These are phyloP conservation scores for Quadriops clusia DNA, from an alignment of 2,888 invertebrate genomes.

Conservation along the genomic window DNA sequence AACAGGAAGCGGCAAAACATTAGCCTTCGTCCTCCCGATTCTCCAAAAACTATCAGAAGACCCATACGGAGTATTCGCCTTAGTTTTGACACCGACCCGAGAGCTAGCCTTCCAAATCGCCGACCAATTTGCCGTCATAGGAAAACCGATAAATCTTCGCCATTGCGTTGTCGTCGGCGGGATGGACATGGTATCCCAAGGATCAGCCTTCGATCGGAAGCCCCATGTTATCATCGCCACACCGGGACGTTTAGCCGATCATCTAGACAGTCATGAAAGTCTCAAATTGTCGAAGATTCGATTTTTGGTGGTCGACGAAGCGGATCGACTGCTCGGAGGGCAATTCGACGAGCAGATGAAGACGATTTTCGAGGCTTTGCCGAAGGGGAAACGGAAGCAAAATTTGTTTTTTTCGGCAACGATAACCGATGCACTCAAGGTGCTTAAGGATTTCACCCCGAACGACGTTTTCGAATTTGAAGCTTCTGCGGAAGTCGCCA, in stretches of 20 bases:
- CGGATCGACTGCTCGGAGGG: slow-evolving; percentile 73
- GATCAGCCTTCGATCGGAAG: slow-evolving; percentile 63
- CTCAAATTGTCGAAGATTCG: slow-evolving; percentile 67
- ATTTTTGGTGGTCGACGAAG: slow-evolving; percentile 92
- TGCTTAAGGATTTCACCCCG: slow-evolving; percentile 48
- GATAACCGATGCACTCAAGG: slow-evolving; percentile 70
- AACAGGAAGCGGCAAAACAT: slow-evolving; percentile 96
- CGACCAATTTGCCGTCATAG: slow-evolving; percentile 88
- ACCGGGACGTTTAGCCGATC: slow-evolving; percentile 90
- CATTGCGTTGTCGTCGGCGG: slow-evolving; percentile 90
- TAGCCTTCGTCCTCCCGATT: slow-evolving; percentile 93
- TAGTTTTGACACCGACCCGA: slow-evolving; percentile 90
- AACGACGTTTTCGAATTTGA: slow-evolving; percentile 51
- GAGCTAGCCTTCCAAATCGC: slow-evolving; percentile 87
- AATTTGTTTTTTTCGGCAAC: slow-evolving; percentile 93
- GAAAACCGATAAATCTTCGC: slow-evolving; percentile 73
- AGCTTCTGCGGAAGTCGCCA: slow-evolving; percentile 61
- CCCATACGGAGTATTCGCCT: slow-evolving; percentile 91
- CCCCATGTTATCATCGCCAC: slow-evolving; percentile 96
- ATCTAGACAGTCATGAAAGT: slow-evolving; percentile 76
- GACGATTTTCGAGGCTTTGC: slow-evolving; percentile 64
- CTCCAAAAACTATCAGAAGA: slow-evolving; percentile 84
- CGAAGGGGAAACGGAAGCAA: slow-evolving; percentile 64
- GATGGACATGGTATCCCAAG: slow-evolving; percentile 83
- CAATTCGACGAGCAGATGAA: slow-evolving; percentile 73